Evolutionary conservation across 2,888 invertebrate species (phyloP).

Genomic region (Ashinkailepas kermadecensis): DNA sequence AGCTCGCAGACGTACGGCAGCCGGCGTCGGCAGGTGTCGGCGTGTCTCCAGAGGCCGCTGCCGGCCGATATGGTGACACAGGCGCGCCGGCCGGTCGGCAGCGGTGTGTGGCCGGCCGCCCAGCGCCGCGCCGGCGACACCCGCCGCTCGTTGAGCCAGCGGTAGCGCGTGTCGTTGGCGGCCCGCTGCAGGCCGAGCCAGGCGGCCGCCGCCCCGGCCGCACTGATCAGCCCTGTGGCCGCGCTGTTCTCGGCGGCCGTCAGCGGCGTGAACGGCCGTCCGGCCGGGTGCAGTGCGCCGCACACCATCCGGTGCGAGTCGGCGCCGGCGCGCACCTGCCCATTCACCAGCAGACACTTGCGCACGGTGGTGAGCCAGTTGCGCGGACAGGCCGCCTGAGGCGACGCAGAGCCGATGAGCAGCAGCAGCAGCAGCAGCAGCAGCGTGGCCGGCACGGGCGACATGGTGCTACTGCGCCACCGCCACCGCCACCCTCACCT

Average conservation of each 20-base stretch:
- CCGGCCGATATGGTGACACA: not conserved
- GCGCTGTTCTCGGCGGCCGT: not conserved
- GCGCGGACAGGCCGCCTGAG: not conserved
- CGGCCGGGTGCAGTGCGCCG: not conserved
- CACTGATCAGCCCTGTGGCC: not conserved
- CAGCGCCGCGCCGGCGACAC: not conserved
- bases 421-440: not conserved
- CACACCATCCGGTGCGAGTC: not conserved
- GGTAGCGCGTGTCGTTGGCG: not conserved
- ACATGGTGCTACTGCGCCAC: no score
- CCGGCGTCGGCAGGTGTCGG: not conserved
- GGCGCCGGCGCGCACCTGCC: not conserved
- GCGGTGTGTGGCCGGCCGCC: not conserved
- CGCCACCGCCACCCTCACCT: no score
- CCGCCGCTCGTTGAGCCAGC: not conserved
- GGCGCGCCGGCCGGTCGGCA: no score
- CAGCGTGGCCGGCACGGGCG: no score
- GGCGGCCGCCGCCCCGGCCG: not conserved
- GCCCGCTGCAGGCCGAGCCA: not conserved
- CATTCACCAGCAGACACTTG: not conserved
- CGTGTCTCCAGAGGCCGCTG: not conserved
- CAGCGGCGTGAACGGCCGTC: not conserved
- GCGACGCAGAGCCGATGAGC: not conserved
- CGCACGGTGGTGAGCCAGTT: not conserved
- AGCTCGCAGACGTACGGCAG: slow-evolving; percentile 11